Conservation (phyloP, 2,888 invertebrate species). For the Melanostoma mellinum region DNA sequence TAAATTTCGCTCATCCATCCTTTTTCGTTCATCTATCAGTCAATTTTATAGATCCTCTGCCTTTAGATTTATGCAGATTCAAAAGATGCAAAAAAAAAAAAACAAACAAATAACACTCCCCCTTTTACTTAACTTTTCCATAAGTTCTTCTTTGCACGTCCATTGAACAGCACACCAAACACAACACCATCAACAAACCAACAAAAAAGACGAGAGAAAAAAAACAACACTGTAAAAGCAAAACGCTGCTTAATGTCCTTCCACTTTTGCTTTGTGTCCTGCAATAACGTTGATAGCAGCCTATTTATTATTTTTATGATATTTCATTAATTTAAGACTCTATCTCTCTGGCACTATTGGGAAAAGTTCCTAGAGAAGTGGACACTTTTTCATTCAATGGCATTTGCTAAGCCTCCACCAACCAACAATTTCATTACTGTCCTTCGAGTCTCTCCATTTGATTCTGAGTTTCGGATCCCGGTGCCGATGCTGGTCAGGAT, state of each 20-base stretch:
- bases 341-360: slow-evolving; percentile 60
- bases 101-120: slow-evolving; percentile 14
- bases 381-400: slow-evolving; percentile 40
- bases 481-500: neutral
- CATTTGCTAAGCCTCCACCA: slow-evolving; percentile 18
- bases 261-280: slow-evolving; percentile 64
- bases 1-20: slow-evolving; percentile 22
- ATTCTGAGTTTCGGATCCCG: slow-evolving; percentile 1
- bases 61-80: slow-evolving; percentile 2
- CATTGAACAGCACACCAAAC: slow-evolving; percentile 32
- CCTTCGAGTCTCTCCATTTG: neutral
- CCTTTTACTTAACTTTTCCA: slow-evolving; percentile 22
- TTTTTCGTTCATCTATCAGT: slow-evolving; percentile 36
- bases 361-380: slow-evolving; percentile 33
- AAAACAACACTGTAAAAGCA: slow-evolving; percentile 21
- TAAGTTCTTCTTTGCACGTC: neutral
- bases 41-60: slow-evolving; percentile 27
- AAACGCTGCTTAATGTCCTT: slow-evolving; percentile 44
- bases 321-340: slow-evolving; percentile 74
- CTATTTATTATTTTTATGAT: slow-evolving; percentile 75
- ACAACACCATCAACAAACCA: slow-evolving; percentile 10
- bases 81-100: slow-evolving; percentile 24
- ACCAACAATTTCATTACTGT: slow-evolving; percentile 45
- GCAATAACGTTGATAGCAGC: slow-evolving; percentile 74
- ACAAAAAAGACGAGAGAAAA: neutral